Evolutionary conservation across 2,888 invertebrate species (phyloP).

Genomic region (Nephrocerus scutellatus): DNA sequence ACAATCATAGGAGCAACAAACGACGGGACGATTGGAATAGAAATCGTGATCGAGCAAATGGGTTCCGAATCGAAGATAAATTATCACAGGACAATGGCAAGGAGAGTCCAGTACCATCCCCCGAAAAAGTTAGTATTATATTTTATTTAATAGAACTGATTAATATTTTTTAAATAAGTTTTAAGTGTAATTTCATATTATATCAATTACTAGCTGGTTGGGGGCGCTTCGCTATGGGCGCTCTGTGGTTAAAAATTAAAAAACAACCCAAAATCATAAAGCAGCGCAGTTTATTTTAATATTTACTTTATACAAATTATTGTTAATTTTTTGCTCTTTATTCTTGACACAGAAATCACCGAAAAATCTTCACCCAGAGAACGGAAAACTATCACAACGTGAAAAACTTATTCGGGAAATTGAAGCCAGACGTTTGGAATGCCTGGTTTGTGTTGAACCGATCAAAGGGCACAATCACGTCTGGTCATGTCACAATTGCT

Average conservation of each 20-base stretch:
- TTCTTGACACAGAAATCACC: too few relatives aligned
- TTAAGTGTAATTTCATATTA: too few relatives aligned
- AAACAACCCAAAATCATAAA: too few relatives aligned
- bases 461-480: conserved; percentile 73
- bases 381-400: conserved; percentile 60
- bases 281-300: too few relatives aligned
- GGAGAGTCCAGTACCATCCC: conserved; percentile 39
- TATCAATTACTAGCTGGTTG: too few relatives aligned
- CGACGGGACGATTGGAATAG: conserved; percentile 44
- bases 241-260: too few relatives aligned
- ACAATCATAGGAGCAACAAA: conserved; percentile 40
- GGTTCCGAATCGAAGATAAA: conserved; percentile 37
- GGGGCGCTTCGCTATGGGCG: too few relatives aligned
- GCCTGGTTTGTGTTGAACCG: conserved; percentile 88
- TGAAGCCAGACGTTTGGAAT: conserved; percentile 75
- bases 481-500: conserved; percentile 90
- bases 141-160: too few relatives aligned
- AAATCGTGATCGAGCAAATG: conserved; percentile 41
- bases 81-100: conserved; percentile 37
- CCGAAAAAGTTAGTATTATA: conserved; percentile 35
- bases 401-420: conserved; percentile 80
- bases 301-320: too few relatives aligned
- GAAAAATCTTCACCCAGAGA: conserved; percentile 30
- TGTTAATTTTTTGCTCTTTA: too few relatives aligned
- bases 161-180: too few relatives aligned